These are phyloP conservation scores for Oophaga sylvatica DNA, from an alignment of 2,797 vertebrate genomes.

Conservation along the genomic window DNA sequence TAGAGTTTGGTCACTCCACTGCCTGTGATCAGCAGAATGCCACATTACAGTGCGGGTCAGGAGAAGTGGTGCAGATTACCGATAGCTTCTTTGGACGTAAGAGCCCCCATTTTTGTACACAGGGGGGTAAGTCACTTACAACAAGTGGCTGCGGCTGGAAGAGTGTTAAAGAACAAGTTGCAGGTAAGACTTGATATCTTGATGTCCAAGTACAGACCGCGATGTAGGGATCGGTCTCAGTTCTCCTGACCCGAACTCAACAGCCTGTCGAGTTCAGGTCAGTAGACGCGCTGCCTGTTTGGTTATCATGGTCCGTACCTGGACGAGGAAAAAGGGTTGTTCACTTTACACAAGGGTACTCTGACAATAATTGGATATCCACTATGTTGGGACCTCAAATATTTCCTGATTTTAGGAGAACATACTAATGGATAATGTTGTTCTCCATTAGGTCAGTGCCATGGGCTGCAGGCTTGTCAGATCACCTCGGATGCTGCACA, in stretches of 20 bases:
- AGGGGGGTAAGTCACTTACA: slow-evolving; percentile 55
- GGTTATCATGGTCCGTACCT: too few relatives aligned
- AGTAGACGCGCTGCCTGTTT: too few relatives aligned
- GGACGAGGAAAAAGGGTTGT: background rate
- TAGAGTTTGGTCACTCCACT: slow-evolving; percentile 81
- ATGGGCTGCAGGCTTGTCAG: slow-evolving; percentile 88
- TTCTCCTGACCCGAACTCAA: too few relatives aligned
- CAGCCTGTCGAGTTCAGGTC: too few relatives aligned
- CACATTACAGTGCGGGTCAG: slow-evolving; percentile 87
- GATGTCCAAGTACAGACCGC: too few relatives aligned
- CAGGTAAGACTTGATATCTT: slow-evolving; percentile 76
- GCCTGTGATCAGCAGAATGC: slow-evolving; percentile 84
- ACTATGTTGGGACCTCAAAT: background rate
- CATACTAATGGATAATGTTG: background rate
- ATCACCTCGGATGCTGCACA: slow-evolving; percentile 76
- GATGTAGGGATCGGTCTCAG: too few relatives aligned
- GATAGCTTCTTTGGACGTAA: slow-evolving; percentile 86
- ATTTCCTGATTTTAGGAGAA: background rate
- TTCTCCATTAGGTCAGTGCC: slow-evolving; percentile 80
- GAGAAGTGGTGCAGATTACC: slow-evolving; percentile 84
- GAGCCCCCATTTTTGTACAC: slow-evolving; percentile 82
- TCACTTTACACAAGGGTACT: background rate
- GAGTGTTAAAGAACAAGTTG: slow-evolving; percentile 80
- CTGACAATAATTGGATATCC: background rate
- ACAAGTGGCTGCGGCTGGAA: slow-evolving; percentile 85